Base-by-base conservation (phyloP, 2,797 vertebrate genomes). In the Setipinna tenuifilis region DNA sequence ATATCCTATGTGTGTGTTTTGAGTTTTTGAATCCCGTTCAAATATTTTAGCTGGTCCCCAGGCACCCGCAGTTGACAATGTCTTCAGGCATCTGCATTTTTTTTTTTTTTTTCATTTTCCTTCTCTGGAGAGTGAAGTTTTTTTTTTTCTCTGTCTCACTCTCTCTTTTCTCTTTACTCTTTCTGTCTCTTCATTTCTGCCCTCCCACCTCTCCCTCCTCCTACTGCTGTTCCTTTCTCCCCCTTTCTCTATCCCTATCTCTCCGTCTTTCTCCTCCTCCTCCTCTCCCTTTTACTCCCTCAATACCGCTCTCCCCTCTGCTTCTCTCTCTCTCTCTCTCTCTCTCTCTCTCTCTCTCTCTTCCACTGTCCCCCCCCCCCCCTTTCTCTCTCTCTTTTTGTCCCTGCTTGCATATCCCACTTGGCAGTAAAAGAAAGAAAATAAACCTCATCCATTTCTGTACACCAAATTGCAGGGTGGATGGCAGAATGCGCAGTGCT, bases 381-480 rank as follows among this genome's bases (percentile, higher is more conserved):
- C 84, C 46, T 80, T 88, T 87, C 91, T 68, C 68, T 58, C 81
- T 50, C 35, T 78, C 61, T 62, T 85, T 88, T 83, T 62, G 35
- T 86, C 88, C 87, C 84, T 91, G 86, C 87, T 91, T 91, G 85
- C 84, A 87, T 87, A 84, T 88, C 89, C 87, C 85, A 88, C 90
- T 89, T 90, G 86, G 90, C 86, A 84, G 85, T 68, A 83, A 90
- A 88, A 87, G 86, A 90, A 86, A 88, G 86, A 83, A 89, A 91
- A 86, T 89, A 90, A 91, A 86, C 88, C 90, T 89, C 88, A 90
- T 87, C 87, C 84, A 89, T 85, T 89, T 91, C 87, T 87, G 86
- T 88, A 82, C 71, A 75, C 85, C 83, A 89, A 91, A 91, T 92
- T 91, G 91, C 90, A 91, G 91, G 91, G 91, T 89, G 87, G 90